Evolutionary conservation across 1,140 invertebrate genomes (phyloP).

Genomic region (Drosophila chauvacae): DNA sequence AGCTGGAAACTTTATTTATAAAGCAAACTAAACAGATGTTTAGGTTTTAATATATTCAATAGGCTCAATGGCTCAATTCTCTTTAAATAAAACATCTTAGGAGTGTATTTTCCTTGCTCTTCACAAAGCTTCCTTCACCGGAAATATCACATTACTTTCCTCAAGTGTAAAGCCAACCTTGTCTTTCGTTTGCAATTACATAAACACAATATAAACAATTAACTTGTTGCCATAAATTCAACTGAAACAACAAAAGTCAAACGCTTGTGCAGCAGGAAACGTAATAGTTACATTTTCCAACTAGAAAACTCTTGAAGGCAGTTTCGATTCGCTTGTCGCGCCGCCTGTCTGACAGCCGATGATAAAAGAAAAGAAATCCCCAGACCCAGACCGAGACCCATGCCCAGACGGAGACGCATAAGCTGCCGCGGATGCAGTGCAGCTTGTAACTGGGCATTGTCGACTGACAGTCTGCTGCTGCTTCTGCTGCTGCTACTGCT

Average conservation of each 20-base stretch:
- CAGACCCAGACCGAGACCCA: slow-evolving; percentile 16
- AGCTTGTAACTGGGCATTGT: slow-evolving; percentile 5
- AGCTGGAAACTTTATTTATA: no score
- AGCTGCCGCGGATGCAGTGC: slow-evolving; percentile 10
- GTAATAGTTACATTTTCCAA: slow-evolving; percentile 57
- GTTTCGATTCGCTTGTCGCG: slow-evolving; percentile 44
- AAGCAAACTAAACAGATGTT: neutral
- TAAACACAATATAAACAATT: slow-evolving; percentile 67
- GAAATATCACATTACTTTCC: no score
- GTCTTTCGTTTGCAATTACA: slow-evolving; percentile 41
- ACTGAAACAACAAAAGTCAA: slow-evolving; percentile 29
- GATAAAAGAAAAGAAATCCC: slow-evolving; percentile 54
- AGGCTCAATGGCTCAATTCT: no score
- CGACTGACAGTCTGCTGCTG: slow-evolving; percentile 12
- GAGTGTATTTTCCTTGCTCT: neutral
- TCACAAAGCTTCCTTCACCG: neutral
- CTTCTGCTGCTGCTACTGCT: neutral
- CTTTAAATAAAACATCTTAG: neutral
- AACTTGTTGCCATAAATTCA: slow-evolving; percentile 56
- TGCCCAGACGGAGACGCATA: slow-evolving; percentile 6
- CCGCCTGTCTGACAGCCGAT: slow-evolving; percentile 32
- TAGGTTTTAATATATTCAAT: neutral
- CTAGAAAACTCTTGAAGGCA: slow-evolving; percentile 57
- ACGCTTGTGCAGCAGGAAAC: slow-evolving; percentile 47
- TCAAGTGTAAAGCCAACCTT: slow-evolving; percentile 11